These are phyloP conservation scores for Andrena cerasifolii DNA, from an alignment of 1,140 invertebrate genomes.

Conservation along the genomic window DNA sequence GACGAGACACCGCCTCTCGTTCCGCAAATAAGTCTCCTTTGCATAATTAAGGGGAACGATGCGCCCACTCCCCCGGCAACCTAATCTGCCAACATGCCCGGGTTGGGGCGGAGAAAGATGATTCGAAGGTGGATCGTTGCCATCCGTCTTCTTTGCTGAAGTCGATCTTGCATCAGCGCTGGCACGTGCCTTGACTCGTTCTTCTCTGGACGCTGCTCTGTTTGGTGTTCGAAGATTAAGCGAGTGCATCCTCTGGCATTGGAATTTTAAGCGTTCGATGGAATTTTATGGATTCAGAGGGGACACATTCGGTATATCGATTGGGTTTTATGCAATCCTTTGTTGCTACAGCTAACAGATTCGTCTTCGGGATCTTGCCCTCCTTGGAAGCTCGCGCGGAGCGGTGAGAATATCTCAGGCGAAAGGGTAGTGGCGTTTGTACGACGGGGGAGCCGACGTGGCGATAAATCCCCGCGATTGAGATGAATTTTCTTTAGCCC, in stretches of 20 bases:
- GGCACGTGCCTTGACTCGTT: no score
- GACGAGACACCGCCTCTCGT: conserved; percentile 9
- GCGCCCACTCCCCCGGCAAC: not conserved
- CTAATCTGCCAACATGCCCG: not conserved
- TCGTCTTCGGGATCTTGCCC: not conserved
- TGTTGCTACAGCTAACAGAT: not conserved
- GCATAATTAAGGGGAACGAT: conserved; percentile 26
- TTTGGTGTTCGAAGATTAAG: no score
- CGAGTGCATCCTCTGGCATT: no score
- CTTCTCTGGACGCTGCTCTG: no score
- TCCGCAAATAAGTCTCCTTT: conserved; percentile 8
- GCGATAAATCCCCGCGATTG: not conserved
- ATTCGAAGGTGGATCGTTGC: not conserved
- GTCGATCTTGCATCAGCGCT: no score
- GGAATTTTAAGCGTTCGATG: no score
- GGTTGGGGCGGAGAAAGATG: no score
- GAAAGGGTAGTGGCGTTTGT: not conserved
- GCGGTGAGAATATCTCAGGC: not conserved
- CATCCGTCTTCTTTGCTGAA: no score
- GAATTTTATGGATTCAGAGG: not conserved
- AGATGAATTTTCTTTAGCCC: not conserved
- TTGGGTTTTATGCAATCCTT: not conserved
- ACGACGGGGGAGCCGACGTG: not conserved
- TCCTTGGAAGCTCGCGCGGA: not conserved
- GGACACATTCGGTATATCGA: no score